phyloP scores from a whole-genome alignment of 2,888 invertebrate genomes.

The Megaustenia siamemsis region DNA sequence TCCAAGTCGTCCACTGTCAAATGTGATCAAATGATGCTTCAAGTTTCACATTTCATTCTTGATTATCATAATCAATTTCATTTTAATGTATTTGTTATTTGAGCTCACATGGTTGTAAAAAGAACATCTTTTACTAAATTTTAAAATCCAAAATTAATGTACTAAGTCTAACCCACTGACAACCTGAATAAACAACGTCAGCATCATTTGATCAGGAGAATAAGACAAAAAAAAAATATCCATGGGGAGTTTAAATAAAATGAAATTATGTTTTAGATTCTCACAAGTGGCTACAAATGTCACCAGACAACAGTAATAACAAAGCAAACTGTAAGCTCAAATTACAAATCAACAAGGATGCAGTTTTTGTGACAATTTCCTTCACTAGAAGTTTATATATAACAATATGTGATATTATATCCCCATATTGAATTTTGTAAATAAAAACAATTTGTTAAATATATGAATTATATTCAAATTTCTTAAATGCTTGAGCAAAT shows the following conservation, averaged over 20 bases:
- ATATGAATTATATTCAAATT: no score
- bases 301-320: slow-evolving; percentile 35
- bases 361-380: background rate
- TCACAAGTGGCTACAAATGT: slow-evolving; percentile 38
- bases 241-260: slow-evolving; percentile 17
- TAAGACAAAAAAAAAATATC: slow-evolving; percentile 27
- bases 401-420: no score
- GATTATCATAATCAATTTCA: background rate
- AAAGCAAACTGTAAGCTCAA: slow-evolving; percentile 33
- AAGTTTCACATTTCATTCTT: background rate
- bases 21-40: slow-evolving; percentile 49
- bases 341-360: slow-evolving; percentile 16
- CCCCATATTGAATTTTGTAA: no score
- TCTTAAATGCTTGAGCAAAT: no score
- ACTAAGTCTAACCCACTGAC: background rate
- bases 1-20: slow-evolving; percentile 48
- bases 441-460: no score
- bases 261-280: background rate
- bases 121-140: background rate
- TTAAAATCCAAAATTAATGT: background rate
- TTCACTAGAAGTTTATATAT: no score
- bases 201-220: slow-evolving; percentile 37
- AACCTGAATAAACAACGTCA: background rate
- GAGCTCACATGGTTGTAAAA: background rate
- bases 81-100: background rate